Evolutionary conservation across 2,888 invertebrate genomes (phyloP), one percentile per base, ranked within the genome.

Genomic region (Polylopha cassiicola): DNA sequence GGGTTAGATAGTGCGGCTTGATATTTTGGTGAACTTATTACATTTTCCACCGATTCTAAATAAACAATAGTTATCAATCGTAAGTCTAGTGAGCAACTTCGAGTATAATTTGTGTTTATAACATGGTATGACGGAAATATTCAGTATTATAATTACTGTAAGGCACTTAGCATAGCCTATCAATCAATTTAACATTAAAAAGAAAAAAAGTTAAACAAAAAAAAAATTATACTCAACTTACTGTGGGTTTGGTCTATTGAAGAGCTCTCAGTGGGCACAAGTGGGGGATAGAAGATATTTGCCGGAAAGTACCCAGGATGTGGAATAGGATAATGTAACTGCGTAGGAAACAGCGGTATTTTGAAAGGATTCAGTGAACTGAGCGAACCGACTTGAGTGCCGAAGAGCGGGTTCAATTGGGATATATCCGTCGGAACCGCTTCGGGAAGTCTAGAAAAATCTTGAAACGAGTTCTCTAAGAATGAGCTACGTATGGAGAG

Each of bases 271-370:
- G 57, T 70, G 52, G 65, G 61, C 45, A 77, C 51, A 37, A 77
- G 52, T 9, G 80, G 67, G 6, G 80, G 85, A 47, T 73, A 77
- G 53, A 87, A 73, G 59, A 73, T 61, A 59, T 75, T 73, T 65
- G 82, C 55, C 55, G 87, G 67, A 67, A 72, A 70, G 75, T 87
- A 73, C 65, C 85, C 61, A 55, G 71, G 58, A 51, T 76, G 73
- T 3, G 76, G 55, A 22, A 78, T 49, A 2, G 82, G 72, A 47
- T 81, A 82, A 48, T 75, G 77, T 13, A 80, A 50, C 3, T 76
- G 61, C 3, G 69, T 58, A 3, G 80, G 61, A 47, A 84, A 77
- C 17, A 82, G 51, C 24, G 84, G 81, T 32, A 81, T 70, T 48
- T 75, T 81, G 46, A 81, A 78, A 7, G 79, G 71, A 51, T 64